Evolutionary conservation across 2,797 vertebrate species (phyloP), one percentile per base, ranked within the genome.

Genomic region (Etheostoma nigrum): DNA sequence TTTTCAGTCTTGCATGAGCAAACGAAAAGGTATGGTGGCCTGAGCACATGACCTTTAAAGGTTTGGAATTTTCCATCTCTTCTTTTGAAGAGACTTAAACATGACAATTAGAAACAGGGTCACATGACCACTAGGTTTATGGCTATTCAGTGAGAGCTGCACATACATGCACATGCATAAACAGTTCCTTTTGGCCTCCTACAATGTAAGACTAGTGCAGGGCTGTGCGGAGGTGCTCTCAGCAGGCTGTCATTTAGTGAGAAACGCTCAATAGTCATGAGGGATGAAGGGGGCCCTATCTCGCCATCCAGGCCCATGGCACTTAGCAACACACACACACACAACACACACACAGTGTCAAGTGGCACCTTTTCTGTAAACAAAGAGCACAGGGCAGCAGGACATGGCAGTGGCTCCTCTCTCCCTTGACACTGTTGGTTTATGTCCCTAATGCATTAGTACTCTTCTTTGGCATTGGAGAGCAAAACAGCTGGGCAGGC

Each of bases 311-410:
- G 85, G 81, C 86, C 84, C 80, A 72, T 64, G 72, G 91, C 87
- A 84, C 88, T 89, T 89, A 93, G 93, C 90, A 93, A 93, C 91
- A 93, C 88, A 92, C 84, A 87, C 84, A 86, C 55, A 89, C 82
- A 88, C 78, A 79, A 91, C 82, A 53, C 45, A 71, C 25, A 92
- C 85, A 91, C 89, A 88, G 67, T 76, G 89, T 81, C 86, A 92
- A 92, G 92, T 87, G 92, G 92, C 92, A 94, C 86, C 91, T 90
- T 40, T 93, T 86, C 88, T 93, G 92, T 92, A 93, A 94, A 94
- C 94, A 95, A 91, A 93, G 83, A 91, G 89, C 91, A 90, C 79
- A 71, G 80, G 79, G 78, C 81, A 82, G 82, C 72, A 74, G 89
- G 82, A 84, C 78, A 85, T 70, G 79, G 80, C 86, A 83, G 83